Base-by-base conservation (phyloP, 2,888 invertebrate genomes). In the Ormyrus thymus region DNA sequence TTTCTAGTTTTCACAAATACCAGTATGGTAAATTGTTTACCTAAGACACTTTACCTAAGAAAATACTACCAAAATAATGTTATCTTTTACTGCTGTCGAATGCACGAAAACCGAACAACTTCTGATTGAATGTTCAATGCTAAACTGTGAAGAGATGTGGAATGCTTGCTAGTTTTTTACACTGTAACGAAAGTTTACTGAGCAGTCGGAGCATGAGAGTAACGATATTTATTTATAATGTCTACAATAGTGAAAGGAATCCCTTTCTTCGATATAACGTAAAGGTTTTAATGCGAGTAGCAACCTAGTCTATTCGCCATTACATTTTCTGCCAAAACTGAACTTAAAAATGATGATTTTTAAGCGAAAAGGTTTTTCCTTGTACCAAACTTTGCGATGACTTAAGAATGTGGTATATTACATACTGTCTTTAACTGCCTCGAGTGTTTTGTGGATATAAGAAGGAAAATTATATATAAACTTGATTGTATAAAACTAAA, bases 51-150 rank as follows among this genome's bases (percentile, higher is more conserved):
- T 72, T 76, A 76, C 76, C 73, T 76, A 76, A 81, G 78, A 76
- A 78, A 78, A 68, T 65, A 75, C 75, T 78, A 78, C 78, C 80
- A 81, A 78, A 81, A 76, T 59, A 64, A 78, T 68, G 72, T 71
- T 62, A 70, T 58, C 11, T 76, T 80, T 80, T 76, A 53, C 65
- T 70, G 76, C 58, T 80, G 73, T 70, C 56, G n/a, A 74, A 56
- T 71, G 69, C 71, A 76, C 51, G 45, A 76, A 79, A 79, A 76
- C 65, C 50, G 15, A 66, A 56, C 61, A 68, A 68, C 62, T 74
- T 74, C 46, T 73, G 50, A 62, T 78, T 48, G 51, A 73, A 58
- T 76, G 48, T 58, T 79, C 15, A 56, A 29, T 50, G 15, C 64
- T 13, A 48, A 64, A 64, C 56, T 64, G 64, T 70, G 69, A 62